Base-by-base conservation (phyloP, 2,113 vertebrate genomes). In the Lathamus discolor region DNA sequence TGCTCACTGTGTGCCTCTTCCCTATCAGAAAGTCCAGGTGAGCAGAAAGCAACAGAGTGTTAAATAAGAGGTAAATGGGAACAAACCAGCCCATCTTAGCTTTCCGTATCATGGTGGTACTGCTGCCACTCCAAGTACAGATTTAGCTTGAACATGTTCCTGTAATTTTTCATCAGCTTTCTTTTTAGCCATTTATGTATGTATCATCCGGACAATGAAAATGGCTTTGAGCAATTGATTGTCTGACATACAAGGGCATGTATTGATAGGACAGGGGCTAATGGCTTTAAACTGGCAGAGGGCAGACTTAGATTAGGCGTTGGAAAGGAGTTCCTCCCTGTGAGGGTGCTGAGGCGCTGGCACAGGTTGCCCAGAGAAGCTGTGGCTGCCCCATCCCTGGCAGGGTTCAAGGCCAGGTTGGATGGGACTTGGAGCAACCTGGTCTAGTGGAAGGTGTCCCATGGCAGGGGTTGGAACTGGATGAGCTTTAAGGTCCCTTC, bases 1-100 rank as follows among this genome's bases (percentile, higher is more conserved):
- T 0, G 0, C 29, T 86, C 43, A 59, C 72, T 7, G 0, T 0
- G 0, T 37, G 55, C 43, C 14, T 46, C 39, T 78, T 88, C 25
- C 37, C n/a, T 51, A 1, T 44, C 22, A 19, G 37, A 28, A 86
- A 72, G 25, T n/a, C 75, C 63, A 51, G 57, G 31, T 46, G 17
- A 46, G 76, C 48, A 48, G 55, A 91, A 86, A 86, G 76, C 67
- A 85, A 44, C n/a, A 7, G 6, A 64, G 55, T 17, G 17, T 5
- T 4, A 75, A 69, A 22, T 7, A 67, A 55, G 62, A 69, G 27
- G 6, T 14, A 69, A 82, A 55, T 4, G 61, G 33, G 61, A 63
- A 25, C 43, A 75, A 78, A 52, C 1, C 31, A 63, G 37, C 24
- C 83, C 49, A 9, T 1, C 13, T 83, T 27, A 24, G 18, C 52